A percentile compares a stretch with the other conserved stretches of the same genome.
Evolutionary conservation across 2,113 vertebrate species (phyloP).

Genomic region (Hippocampus zosterae): DNA sequence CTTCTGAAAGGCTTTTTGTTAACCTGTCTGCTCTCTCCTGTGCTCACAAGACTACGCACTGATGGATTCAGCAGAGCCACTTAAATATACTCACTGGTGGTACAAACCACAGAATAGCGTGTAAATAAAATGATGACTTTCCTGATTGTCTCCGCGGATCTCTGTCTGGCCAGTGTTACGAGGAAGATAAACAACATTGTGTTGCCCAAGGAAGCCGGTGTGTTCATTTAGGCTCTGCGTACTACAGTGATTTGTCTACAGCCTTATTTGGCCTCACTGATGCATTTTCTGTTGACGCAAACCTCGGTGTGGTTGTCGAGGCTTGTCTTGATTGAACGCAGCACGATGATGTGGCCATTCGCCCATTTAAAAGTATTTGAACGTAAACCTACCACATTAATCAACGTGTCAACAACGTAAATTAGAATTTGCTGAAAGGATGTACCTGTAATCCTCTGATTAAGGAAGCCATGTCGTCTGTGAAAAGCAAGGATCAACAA

Average conservation of each 20-base stretch:
- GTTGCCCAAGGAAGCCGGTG: neutral
- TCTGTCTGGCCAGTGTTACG: neutral
- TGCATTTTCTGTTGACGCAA: slow-evolving; percentile 35
- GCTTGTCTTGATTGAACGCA: slow-evolving; percentile 49
- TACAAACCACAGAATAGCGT: slow-evolving; percentile 14
- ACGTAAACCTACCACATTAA: slow-evolving; percentile 31
- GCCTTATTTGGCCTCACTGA: slow-evolving; percentile 39
- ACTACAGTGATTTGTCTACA: slow-evolving; percentile 25
- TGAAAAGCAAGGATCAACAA: neutral
- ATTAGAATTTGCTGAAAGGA: slow-evolving; percentile 1
- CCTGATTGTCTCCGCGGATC: neutral
- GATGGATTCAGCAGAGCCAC: slow-evolving; percentile 14
- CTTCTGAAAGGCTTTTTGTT: slow-evolving; percentile 54
- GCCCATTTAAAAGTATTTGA: slow-evolving; percentile 30
- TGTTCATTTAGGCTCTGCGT: neutral
- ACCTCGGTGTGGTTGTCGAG: slow-evolving; percentile 22
- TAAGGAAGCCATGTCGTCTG: neutral
- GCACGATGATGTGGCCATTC: slow-evolving; percentile 36
- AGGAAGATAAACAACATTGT: slow-evolving; percentile 19
- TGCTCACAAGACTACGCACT: slow-evolving; percentile 10
- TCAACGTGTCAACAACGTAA: slow-evolving; percentile 39
- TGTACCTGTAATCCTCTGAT: neutral
- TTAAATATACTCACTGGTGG: slow-evolving; percentile 20
- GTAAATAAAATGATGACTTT: slow-evolving; percentile 8
- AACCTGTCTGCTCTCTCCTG: slow-evolving; percentile 21